Base-by-base conservation (phyloP, 2,888 invertebrate genomes). In the Pecten maximus region DNA sequence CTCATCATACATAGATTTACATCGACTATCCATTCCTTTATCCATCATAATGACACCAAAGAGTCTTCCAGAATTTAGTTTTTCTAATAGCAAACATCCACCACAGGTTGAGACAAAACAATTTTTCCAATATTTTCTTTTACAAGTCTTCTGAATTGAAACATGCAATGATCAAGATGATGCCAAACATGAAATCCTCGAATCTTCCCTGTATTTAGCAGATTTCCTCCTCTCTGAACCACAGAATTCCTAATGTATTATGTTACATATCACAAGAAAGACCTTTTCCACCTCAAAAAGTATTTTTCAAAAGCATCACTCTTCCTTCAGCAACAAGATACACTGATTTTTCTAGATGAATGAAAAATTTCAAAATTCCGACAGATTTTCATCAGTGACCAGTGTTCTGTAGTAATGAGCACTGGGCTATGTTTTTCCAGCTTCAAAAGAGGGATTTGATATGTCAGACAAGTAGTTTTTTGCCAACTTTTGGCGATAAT, bases 1-100 rank as follows among this genome's bases (percentile, higher is more conserved):
- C 54, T 94, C 93, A 86, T 93, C 92, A 87, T 94, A 94, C 40
- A 94, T 89, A 39, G 94, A 94, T 50, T 93, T 92, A 88, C 94
- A 94, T n/a, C 94, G 90, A 74, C 74, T 74, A 74, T 74, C 74
- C 74, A 74, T 74, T 74, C 74, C 74, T 35, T 74, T 74, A 35
- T 74, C 74, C 74, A 74, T 74, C 74, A 74, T 74, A 10, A 74
- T 74, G 74, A 8, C 35, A 74, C 35, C 12, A 1, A 54, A 74
- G 2, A 12, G 28, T 74, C 35, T 12, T 74, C 74, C 35, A 35
- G 35, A 35, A 74, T 74, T 8, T 74, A 4, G 28, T 74, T 35
- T 74, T 74, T 28, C 0, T 28, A 28, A 74, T 23, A 8, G 10
- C 28, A 2, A 23, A 35, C 28, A 74, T 2, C 74, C 28, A 35